phyloP scores from a whole-genome alignment of 2,113 vertebrate genomes.

The Oenanthe melanoleuca region DNA sequence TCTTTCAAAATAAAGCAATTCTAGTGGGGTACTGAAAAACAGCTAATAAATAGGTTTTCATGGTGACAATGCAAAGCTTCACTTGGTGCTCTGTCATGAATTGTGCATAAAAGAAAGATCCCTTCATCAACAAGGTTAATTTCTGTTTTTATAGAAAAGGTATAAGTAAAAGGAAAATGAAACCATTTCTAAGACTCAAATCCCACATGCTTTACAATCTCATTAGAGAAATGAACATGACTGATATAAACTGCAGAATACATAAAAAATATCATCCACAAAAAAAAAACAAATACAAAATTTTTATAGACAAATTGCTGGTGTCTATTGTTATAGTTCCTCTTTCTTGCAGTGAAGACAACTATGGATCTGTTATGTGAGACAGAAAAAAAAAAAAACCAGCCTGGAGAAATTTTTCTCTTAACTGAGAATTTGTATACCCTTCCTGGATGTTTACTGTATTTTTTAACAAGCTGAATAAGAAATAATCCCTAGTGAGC shows the following conservation, averaged over 20 bases:
- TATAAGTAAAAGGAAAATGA: background rate
- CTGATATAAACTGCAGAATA: background rate
- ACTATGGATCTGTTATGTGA: background rate
- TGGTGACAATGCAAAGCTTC: background rate
- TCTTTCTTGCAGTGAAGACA: background rate
- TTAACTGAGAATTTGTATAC: background rate
- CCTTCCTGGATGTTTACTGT: background rate
- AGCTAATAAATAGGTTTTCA: background rate
- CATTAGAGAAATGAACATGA: background rate
- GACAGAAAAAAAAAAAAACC: background rate
- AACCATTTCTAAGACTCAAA: background rate
- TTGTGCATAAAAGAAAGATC: background rate
- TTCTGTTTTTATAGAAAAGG: background rate
- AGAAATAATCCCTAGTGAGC: background rate
- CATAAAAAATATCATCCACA: background rate
- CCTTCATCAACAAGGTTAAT: background rate
- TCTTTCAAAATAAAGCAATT: background rate
- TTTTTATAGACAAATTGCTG: too few species aligned
- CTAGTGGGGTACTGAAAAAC: background rate
- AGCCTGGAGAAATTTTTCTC: background rate
- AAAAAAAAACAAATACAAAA: background rate
- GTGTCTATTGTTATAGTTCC: background rate
- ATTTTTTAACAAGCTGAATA: constrained; percentile 11
- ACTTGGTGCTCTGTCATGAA: background rate
- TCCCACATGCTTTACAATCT: background rate